A percentile compares a stretch with the other conserved stretches of the same genome.
phyloP scores from a whole-genome alignment of 64 coral and sea anemone genomes.

The Hydrozoanthus tunicans region DNA sequence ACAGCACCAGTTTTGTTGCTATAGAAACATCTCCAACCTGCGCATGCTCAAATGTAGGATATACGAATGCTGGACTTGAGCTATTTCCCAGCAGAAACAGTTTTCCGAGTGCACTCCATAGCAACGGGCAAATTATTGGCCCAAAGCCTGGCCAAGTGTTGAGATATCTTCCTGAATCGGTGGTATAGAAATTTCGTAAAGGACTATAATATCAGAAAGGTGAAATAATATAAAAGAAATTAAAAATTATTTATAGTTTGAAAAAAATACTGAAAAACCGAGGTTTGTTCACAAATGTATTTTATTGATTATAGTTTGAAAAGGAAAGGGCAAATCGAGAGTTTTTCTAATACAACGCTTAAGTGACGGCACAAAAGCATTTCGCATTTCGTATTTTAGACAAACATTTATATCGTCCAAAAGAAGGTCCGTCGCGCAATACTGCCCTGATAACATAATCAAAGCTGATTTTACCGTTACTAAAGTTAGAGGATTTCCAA shows the following conservation, averaged over 20 bases:
- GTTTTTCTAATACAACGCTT: no score
- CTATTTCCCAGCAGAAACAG: neutral
- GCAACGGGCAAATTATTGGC: slow-evolving; percentile 16
- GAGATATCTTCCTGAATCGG: slow-evolving; percentile 47
- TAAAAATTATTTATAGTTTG: neutral
- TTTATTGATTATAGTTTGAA: no score
- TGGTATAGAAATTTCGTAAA: neutral
- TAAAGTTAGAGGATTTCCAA: no score
- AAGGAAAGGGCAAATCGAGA: no score
- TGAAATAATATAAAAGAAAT: neutral
- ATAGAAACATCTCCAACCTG: slow-evolving; percentile 41
- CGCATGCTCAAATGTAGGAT: neutral
- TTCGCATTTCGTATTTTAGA: no score
- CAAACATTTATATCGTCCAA: no score
- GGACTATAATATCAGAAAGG: neutral
- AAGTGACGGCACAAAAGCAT: no score
- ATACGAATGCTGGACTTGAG: neutral
- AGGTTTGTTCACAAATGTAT: no score
- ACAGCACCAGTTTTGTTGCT: slow-evolving; percentile 46
- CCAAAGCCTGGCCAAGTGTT: neutral
- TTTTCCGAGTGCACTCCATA: neutral
- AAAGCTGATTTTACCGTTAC: no score
- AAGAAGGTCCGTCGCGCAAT: no score
- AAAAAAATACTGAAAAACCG: no score
- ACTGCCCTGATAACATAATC: no score